A percentile compares a stretch with the other conserved stretches of the same genome.
Evolutionary conservation across 2,797 vertebrate species (phyloP).

Genomic region (Pseudocheirus occidentalis): DNA sequence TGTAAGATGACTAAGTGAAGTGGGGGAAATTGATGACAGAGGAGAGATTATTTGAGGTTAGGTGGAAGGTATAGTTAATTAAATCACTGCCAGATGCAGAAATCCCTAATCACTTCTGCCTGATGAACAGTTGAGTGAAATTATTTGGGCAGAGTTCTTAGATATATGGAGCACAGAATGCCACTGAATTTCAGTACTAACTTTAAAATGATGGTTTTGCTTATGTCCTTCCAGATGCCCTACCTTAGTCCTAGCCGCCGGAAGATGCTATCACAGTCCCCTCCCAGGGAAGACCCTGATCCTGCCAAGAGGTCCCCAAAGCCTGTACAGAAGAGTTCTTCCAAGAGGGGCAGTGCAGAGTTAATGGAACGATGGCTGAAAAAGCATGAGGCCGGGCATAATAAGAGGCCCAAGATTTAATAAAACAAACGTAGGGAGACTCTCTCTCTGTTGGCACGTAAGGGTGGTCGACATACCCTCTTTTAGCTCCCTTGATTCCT

Average conservation of each 20-base stretch:
- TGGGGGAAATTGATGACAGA: background rate
- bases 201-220: background rate
- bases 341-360: slow-evolving; percentile 75
- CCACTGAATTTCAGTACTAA: background rate
- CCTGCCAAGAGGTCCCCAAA: slow-evolving; percentile 81
- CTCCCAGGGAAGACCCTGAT: slow-evolving; percentile 82
- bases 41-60: background rate
- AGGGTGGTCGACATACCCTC: background rate
- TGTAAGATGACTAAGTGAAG: background rate
- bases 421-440: slow-evolving; percentile 34
- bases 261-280: slow-evolving; percentile 85
- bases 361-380: slow-evolving; percentile 84
- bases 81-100: background rate
- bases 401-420: slow-evolving; percentile 85
- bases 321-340: slow-evolving; percentile 71
- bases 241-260: slow-evolving; percentile 88
- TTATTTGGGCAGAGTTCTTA: background rate
- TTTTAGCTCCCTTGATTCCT: background rate
- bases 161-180: background rate
- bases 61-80: background rate
- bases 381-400: slow-evolving; percentile 67
- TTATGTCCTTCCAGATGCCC: slow-evolving; percentile 82
- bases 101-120: background rate
- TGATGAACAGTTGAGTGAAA: background rate
- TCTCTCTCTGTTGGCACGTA: background rate